These are phyloP conservation scores for Trichechus manatus DNA, from an alignment of 2,113 vertebrate genomes.

Conservation along the genomic window DNA sequence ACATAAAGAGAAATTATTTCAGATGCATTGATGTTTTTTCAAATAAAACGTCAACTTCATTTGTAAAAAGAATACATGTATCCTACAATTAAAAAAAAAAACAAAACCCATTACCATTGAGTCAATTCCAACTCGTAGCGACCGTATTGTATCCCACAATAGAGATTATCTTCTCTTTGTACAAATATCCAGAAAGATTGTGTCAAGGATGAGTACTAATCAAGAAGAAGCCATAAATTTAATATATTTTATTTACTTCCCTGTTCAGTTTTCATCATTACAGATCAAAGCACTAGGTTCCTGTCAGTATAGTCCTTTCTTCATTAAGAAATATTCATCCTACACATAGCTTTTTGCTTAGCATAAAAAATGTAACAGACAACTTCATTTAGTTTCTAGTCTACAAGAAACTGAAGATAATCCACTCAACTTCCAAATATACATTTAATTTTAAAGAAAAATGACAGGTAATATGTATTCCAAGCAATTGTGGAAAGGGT, in stretches of 20 bases:
- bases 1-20: conserved; percentile 42
- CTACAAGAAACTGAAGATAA: conserved; percentile 4
- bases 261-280: not conserved
- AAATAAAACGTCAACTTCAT: not conserved
- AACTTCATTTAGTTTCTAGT: conserved; percentile 18
- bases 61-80: not conserved
- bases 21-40: not conserved
- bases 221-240: not conserved
- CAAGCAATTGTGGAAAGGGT: not conserved
- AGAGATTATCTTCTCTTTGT: not conserved
- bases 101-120: too few relatives aligned
- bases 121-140: too few relatives aligned
- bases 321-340: not conserved
- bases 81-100: not conserved
- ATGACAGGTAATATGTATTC: not conserved
- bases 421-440: conserved; percentile 29
- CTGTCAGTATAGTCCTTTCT: not conserved
- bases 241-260: not conserved
- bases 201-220: not conserved
- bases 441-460: conserved; percentile 46
- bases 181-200: conserved; percentile 36
- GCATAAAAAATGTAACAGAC: not conserved
- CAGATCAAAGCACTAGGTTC: not conserved
- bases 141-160: not conserved
- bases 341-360: not conserved